These are phyloP conservation scores for Schizopygopsis pylzovi DNA, from an alignment of 2,797 vertebrate species.

Conservation along the genomic window DNA sequence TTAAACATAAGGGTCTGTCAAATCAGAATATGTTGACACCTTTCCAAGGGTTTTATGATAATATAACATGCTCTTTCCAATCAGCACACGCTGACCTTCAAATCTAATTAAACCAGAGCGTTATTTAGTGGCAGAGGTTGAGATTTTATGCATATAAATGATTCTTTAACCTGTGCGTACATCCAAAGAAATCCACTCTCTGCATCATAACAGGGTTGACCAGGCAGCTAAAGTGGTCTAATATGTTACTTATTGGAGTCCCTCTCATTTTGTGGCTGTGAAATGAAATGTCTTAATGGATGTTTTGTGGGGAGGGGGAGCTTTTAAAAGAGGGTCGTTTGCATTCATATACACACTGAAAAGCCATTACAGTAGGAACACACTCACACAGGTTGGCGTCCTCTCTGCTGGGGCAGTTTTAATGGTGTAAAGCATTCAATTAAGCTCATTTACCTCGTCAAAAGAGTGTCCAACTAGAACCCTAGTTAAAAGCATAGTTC, in stretches of 20 bases:
- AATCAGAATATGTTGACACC: slow-evolving; percentile 31
- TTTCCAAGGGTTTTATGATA: slow-evolving; percentile 45
- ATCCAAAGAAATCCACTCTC: slow-evolving; percentile 45
- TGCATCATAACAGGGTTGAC: slow-evolving; percentile 52
- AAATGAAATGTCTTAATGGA: slow-evolving; percentile 61
- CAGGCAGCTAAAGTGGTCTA: slow-evolving; percentile 54
- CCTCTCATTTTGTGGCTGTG: slow-evolving; percentile 44
- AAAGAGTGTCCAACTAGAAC: slow-evolving; percentile 31
- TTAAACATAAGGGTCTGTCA: slow-evolving; percentile 43
- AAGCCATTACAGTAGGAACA: slow-evolving; percentile 44
- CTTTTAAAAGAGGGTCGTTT: slow-evolving; percentile 49
- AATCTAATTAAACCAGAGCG: slow-evolving; percentile 55
- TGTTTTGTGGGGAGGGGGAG: slow-evolving; percentile 47
- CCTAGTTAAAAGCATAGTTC: slow-evolving; percentile 31
- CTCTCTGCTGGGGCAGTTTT: slow-evolving; percentile 37
- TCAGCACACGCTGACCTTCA: slow-evolving; percentile 44
- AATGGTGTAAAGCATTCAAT: slow-evolving; percentile 51
- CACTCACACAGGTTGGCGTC: slow-evolving; percentile 44
- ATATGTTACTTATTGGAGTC: slow-evolving; percentile 60
- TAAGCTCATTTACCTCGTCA: slow-evolving; percentile 48
- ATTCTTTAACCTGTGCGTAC: slow-evolving; percentile 54
- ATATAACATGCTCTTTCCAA: slow-evolving; percentile 39
- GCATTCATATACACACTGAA: slow-evolving; percentile 52
- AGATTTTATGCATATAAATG: slow-evolving; percentile 58
- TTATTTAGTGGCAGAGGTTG: slow-evolving; percentile 48